phyloP scores from a whole-genome alignment of 2,797 vertebrate species.

The Apogon talboti region DNA sequence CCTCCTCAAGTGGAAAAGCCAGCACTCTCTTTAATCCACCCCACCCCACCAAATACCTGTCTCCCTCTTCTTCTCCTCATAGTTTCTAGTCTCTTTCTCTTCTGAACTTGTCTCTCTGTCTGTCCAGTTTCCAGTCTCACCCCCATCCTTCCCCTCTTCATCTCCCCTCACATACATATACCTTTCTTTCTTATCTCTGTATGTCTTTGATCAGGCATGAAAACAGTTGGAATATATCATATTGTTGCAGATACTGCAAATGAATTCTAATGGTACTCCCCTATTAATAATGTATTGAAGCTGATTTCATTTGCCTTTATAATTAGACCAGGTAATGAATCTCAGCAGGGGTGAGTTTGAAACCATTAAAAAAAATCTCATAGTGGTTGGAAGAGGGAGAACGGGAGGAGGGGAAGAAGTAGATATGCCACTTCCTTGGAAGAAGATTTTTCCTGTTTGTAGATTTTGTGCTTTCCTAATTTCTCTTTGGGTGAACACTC shows the following conservation, averaged over 20 bases:
- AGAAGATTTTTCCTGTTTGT: conserved; percentile 71
- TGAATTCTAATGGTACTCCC: conserved; percentile 79
- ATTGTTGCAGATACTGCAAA: conserved; percentile 82
- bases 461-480: conserved; percentile 76
- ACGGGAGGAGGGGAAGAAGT: conserved; percentile 5
- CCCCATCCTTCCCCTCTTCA: conserved; percentile 8
- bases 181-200: conserved; percentile 66
- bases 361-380: conserved; percentile 70
- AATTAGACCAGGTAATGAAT: conserved; percentile 89
- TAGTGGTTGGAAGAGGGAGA: conserved; percentile 38
- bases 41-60: conserved; percentile 35
- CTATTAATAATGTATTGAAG: conserved; percentile 86
- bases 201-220: conserved; percentile 82
- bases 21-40: conserved; percentile 56
- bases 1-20: conserved; percentile 69
- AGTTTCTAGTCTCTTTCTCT: conserved; percentile 18
- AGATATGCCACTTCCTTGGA: conserved; percentile 68
- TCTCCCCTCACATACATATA: conserved; percentile 34
- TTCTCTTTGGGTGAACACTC: conserved; percentile 79
- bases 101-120: conserved; percentile 25
- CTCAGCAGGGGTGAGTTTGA: conserved; percentile 83
- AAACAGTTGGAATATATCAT: conserved; percentile 83
- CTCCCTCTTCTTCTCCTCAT: conserved; percentile 6
- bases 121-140: conserved; percentile 31
- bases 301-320: conserved; percentile 96